These are phyloP conservation scores for Lithobius niger DNA, from an alignment of 1,140 invertebrate species.

Conservation along the genomic window DNA sequence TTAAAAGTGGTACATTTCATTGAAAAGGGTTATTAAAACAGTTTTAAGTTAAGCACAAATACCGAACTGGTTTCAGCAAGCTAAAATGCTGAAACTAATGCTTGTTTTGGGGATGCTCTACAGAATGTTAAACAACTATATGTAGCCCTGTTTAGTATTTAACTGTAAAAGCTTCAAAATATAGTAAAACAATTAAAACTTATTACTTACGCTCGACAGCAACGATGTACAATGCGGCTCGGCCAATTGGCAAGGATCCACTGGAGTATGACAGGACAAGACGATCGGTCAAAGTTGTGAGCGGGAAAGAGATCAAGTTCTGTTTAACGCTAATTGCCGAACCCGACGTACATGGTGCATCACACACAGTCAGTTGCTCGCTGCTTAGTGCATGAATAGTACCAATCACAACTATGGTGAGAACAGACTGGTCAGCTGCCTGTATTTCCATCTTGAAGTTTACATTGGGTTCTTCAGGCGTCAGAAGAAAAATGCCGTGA, in stretches of 20 bases:
- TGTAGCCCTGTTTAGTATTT: too few species aligned
- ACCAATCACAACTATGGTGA: conserved; percentile 45
- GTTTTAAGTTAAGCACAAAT: too few species aligned
- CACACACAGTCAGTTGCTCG: conserved; percentile 68
- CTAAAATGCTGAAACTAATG: too few species aligned
- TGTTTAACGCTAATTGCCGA: conserved; percentile 42
- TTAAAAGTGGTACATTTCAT: too few species aligned
- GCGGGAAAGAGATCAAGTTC: conserved; percentile 74
- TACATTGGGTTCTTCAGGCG: neutral
- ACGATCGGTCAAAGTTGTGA: conserved; percentile 65
- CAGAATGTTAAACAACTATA: too few species aligned
- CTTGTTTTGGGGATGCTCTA: too few species aligned
- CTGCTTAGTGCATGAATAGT: conserved; percentile 74
- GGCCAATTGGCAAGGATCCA: conserved; percentile 58
- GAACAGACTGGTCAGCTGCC: conserved; percentile 15
- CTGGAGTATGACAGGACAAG: conserved; percentile 69
- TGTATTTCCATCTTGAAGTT: conserved; percentile 7
- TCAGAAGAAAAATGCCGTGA: neutral
- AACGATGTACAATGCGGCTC: conserved; percentile 65
- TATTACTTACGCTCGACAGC: conserved; percentile 37
- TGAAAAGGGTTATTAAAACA: too few species aligned
- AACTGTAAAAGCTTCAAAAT: too few species aligned
- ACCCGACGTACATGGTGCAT: too few species aligned
- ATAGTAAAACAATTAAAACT: neutral
- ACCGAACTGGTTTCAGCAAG: too few species aligned